Percentiles rank a stretch among this genome's conserved stretches.
These are phyloP conservation scores for Callithrix jacchus DNA, from an alignment of 2,113 vertebrate genomes.

Conservation along the genomic window DNA sequence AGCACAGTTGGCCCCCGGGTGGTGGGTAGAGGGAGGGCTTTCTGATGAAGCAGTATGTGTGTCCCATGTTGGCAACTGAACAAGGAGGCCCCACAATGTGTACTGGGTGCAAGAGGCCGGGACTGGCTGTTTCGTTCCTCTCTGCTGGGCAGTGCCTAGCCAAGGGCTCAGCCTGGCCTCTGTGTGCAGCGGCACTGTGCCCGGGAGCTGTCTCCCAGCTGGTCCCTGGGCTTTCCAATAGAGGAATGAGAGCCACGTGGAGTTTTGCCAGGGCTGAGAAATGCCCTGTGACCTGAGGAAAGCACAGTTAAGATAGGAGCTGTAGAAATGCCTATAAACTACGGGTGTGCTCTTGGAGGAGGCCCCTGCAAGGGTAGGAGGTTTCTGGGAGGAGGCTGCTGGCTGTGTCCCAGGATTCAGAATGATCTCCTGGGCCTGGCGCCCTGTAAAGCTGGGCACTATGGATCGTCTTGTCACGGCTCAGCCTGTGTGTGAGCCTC, in stretches of 20 bases:
- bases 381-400: background rate
- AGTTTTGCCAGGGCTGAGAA: background rate
- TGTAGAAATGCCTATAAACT: background rate
- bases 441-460: background rate
- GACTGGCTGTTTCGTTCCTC: background rate
- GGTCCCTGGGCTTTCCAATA: background rate
- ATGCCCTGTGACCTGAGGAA: background rate
- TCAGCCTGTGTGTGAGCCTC: background rate
- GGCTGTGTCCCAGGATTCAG: background rate
- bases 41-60: background rate
- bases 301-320: background rate
- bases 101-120: accelerated
- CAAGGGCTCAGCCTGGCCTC: background rate
- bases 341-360: background rate
- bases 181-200: too few relatives aligned
- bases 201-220: background rate
- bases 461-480: accelerated
- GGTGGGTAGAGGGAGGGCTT: background rate
- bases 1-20: too few relatives aligned
- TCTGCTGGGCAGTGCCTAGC: accelerated
- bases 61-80: accelerated
- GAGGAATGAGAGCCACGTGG: background rate
- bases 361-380: accelerated
- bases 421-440: background rate
- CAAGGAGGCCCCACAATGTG: accelerated